phyloP scores from a whole-genome alignment of 2,888 invertebrate species.

The Standfussiana lucernea region DNA sequence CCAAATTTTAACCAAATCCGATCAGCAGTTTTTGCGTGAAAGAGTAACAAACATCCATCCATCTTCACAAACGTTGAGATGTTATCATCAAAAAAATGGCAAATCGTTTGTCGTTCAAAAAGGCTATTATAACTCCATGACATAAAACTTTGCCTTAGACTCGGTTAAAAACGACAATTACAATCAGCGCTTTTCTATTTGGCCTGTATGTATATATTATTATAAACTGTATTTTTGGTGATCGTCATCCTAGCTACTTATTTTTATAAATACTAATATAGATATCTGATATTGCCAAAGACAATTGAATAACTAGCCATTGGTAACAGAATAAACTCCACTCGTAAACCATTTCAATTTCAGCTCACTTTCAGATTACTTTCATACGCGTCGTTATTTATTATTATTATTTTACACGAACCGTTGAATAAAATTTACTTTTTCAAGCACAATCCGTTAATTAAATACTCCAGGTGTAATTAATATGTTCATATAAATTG shows the following conservation, averaged over 20 bases:
- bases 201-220: too few species aligned
- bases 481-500: constrained; percentile 44
- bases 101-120: background rate
- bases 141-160: background rate
- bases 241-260: background rate
- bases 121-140: background rate
- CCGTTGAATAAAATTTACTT: constrained; percentile 6
- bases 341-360: constrained; percentile 38
- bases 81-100: too few species aligned
- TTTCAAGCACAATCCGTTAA: constrained; percentile 28
- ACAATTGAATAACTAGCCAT: background rate
- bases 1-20: background rate
- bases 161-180: background rate
- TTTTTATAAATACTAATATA: background rate
- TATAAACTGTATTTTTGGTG: background rate
- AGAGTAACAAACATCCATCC: background rate
- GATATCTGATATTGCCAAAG: background rate
- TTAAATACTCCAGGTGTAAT: constrained; percentile 40
- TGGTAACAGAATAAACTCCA: background rate
- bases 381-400: constrained; percentile 27
- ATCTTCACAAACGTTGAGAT: background rate
- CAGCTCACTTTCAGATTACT: constrained; percentile 41
- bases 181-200: background rate
- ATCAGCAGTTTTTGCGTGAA: background rate
- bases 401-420: constrained; percentile 29